Evolutionary conservation across 2,888 invertebrate genomes (phyloP).

Genomic region (Coleophora flavipennella): DNA sequence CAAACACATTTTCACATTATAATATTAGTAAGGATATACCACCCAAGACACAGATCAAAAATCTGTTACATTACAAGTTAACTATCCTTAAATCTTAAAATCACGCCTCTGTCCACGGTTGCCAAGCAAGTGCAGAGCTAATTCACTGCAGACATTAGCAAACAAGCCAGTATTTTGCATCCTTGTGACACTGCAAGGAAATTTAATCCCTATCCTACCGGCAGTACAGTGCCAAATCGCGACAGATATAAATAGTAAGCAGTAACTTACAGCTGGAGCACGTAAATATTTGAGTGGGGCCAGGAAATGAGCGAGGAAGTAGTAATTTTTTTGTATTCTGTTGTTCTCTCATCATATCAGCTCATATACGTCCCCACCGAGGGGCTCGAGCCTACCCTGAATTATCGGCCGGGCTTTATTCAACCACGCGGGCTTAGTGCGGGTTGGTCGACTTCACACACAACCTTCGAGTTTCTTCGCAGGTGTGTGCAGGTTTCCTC

Average conservation of each 20-base stretch:
- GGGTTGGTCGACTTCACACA: too few relatives aligned
- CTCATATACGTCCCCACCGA: too few relatives aligned
- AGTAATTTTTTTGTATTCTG: too few relatives aligned
- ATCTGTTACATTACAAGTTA: neutral
- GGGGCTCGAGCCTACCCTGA: too few relatives aligned
- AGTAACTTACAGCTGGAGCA: constrained; percentile 21
- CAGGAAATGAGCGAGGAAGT: constrained; percentile 14
- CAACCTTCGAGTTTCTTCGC: too few relatives aligned
- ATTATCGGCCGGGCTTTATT: too few relatives aligned
- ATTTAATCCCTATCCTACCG: constrained; percentile 16
- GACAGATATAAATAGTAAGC: constrained; percentile 14
- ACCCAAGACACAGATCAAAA: too few relatives aligned
- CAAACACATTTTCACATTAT: too few relatives aligned
- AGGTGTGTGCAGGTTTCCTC: too few relatives aligned
- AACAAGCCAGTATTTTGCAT: constrained; percentile 20
- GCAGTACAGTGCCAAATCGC: constrained; percentile 19
- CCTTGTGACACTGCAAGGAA: constrained; percentile 9
- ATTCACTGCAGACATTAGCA: constrained; percentile 32
- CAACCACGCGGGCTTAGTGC: too few relatives aligned
- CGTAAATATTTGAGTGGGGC: constrained; percentile 27
- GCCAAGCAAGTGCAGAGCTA: constrained; percentile 26
- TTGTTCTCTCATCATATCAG: too few relatives aligned
- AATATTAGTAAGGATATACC: too few relatives aligned
- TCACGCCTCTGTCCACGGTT: neutral
- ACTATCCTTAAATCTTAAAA: neutral